Percentiles rank a stretch among this genome's conserved stretches.
phyloP scores from a whole-genome alignment of 23 tunicate species.

The Corella eumyota region DNA sequence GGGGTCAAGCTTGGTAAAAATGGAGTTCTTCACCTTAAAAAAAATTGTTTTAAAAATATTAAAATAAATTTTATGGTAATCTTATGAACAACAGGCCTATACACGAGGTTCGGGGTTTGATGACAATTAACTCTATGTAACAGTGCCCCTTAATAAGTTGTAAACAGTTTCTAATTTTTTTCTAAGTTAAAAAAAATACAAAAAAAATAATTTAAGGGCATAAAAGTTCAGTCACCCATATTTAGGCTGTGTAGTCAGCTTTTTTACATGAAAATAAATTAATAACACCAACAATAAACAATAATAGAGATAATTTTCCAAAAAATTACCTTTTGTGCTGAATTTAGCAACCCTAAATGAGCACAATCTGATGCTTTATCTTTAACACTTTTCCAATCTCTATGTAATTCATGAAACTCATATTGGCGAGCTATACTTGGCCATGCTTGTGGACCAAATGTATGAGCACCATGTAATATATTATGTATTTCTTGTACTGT shows the following conservation, averaged over 20 bases:
- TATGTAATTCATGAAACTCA: conserved; percentile 47
- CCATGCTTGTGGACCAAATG: conserved; percentile 55
- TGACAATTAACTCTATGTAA: no score
- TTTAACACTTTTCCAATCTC: conserved; percentile 41
- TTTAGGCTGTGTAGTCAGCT: no score
- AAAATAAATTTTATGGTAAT: no score
- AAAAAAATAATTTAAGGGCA: no score
- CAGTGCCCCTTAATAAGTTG: no score
- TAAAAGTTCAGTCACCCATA: no score
- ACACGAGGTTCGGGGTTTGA: no score
- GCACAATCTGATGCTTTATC: conserved; percentile 15
- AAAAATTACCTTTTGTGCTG: conserved; percentile 37
- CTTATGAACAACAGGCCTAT: no score
- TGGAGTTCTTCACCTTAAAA: conserved; percentile 64
- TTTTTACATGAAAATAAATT: no score
- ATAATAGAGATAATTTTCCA: no score
- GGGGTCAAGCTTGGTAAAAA: conserved; percentile 55
- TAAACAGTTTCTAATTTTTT: neutral
- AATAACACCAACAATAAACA: no score
- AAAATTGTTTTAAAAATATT: neutral
- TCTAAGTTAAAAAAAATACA: no score
- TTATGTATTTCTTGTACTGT: conserved; percentile 71
- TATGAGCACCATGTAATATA: conserved; percentile 61
- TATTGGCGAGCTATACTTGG: conserved; percentile 58
- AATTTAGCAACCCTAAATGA: conserved; percentile 19